Percentiles rank a stretch among this genome's conserved stretches.
These are phyloP conservation scores for Sycon ciliatum DNA, from an alignment of 37 sponge, comb jelly and placozoan genomes.

Conservation along the genomic window DNA sequence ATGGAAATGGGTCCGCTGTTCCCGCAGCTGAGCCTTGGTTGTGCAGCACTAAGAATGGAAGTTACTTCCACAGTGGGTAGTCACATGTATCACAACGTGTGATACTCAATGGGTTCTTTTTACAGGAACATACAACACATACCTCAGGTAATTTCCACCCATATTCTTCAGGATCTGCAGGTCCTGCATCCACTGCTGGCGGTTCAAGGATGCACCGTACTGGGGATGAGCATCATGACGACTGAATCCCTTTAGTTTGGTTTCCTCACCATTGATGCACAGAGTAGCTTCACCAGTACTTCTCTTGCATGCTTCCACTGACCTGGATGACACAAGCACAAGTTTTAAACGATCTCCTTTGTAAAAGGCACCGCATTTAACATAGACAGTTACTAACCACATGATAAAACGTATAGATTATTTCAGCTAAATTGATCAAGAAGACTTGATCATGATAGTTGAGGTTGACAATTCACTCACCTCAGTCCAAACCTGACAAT, in stretches of 20 bases:
- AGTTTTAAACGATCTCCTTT: background rate
- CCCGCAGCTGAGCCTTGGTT: too few relatives aligned
- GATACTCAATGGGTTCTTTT: background rate
- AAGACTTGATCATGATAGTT: too few relatives aligned
- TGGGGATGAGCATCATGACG: background rate
- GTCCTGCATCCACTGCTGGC: background rate
- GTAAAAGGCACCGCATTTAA: background rate
- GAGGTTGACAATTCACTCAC: background rate
- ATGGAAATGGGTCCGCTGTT: too few relatives aligned
- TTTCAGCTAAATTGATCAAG: too few relatives aligned
- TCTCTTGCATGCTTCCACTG: background rate
- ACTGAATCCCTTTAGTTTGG: background rate
- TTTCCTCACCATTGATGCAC: conserved; percentile 10
- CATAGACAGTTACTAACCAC: too few relatives aligned
- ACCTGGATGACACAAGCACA: background rate
- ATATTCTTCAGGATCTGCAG: background rate
- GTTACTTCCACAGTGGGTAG: too few relatives aligned
- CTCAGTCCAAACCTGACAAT: background rate
- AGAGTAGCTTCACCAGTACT: background rate
- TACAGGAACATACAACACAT: background rate
- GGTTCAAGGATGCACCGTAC: background rate
- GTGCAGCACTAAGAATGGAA: too few relatives aligned
- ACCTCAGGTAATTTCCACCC: conserved; percentile 15
- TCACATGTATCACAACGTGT: background rate
- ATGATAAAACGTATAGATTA: too few relatives aligned